Evolutionary conservation across 2,797 vertebrate genomes (phyloP), one percentile per base, ranked within the genome.

Genomic region (Taeniopygia guttata): DNA sequence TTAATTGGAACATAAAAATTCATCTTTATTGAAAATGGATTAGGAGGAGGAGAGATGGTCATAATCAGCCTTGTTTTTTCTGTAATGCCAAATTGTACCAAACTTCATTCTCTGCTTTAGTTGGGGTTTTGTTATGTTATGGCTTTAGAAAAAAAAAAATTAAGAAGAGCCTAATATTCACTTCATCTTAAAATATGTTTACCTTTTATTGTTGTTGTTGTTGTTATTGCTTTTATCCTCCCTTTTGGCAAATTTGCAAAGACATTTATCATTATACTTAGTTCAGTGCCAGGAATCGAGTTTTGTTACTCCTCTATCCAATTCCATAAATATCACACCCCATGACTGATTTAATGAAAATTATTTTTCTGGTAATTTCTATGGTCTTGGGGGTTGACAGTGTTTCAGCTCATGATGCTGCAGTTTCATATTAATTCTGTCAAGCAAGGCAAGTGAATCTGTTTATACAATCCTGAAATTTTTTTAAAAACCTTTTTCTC

Each of bases 151-250:
- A 81, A 6, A 68, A 81, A 6, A 58, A 54, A 11, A 9, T 17
- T 38, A 38, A 9, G 36, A 16, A 45, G 4, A 38, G 6, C 11
- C 2, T 23, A 30, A 15, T 46, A 78, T 54, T 78, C 34, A 30
- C 18, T 40, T 93, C 42, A 76, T 8, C 4, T 52, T 70, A 59
- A 30, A 21, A 34, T 15, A 52, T 2, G 5, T 1, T 55, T 76
- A 38, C 3, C 0, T 26, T 72, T 52, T 75, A 3, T 51, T 56
- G 7, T 18, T 67, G 2, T 26, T 7, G 7, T 7, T 69, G 7
- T 16, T 74, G 5, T 2, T 66, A 2, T 0, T 22, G 3, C 0
- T 22, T 40, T 73, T 60, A 25, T 14, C 19, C 23, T 9, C 5
- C 3, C 16, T 59, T 58, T 82, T 46, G 4, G 8, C 60, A 79